These are phyloP conservation scores for Phania funesta DNA, from an alignment of 2,888 invertebrate genomes.

Conservation along the genomic window DNA sequence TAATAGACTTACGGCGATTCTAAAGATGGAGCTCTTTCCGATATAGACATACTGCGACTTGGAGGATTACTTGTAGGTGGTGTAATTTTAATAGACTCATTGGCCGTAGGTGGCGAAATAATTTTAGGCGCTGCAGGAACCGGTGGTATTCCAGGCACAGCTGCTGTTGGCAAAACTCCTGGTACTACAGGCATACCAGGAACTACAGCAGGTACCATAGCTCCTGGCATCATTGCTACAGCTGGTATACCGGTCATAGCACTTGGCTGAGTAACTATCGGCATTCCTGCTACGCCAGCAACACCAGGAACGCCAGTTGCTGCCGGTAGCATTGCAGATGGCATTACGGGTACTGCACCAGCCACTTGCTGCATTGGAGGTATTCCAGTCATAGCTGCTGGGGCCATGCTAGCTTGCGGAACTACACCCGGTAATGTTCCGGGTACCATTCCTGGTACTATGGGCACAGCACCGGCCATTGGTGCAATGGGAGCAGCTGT, in stretches of 20 bases:
- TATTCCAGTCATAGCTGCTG: constrained; percentile 70
- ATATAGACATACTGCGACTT: constrained; percentile 80
- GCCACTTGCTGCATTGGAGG: constrained; percentile 66
- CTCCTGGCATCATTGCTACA: constrained; percentile 64
- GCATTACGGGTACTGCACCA: constrained; percentile 64
- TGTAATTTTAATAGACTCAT: constrained; percentile 71
- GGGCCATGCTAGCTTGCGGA: constrained; percentile 67
- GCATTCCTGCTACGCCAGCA: constrained; percentile 76
- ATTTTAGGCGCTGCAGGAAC: constrained; percentile 73
- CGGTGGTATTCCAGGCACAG: constrained; percentile 65
- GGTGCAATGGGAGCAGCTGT: constrained; percentile 52
- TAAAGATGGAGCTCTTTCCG: constrained; percentile 83
- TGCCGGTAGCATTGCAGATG: constrained; percentile 63
- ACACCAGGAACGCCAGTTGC: constrained; percentile 66
- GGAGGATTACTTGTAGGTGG: constrained; percentile 80
- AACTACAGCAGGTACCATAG: constrained; percentile 53
- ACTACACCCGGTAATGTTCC: constrained; percentile 68
- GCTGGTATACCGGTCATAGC: constrained; percentile 59
- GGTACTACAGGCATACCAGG: constrained; percentile 65
- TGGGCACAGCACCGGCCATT: constrained; percentile 70
- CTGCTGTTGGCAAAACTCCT: constrained; percentile 59
- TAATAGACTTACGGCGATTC: constrained; percentile 81
- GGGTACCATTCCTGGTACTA: constrained; percentile 72
- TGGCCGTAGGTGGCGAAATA: constrained; percentile 79
- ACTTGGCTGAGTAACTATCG: constrained; percentile 77